phyloP scores from a whole-genome alignment of 2,113 vertebrate genomes.

The Python bivittatus region DNA sequence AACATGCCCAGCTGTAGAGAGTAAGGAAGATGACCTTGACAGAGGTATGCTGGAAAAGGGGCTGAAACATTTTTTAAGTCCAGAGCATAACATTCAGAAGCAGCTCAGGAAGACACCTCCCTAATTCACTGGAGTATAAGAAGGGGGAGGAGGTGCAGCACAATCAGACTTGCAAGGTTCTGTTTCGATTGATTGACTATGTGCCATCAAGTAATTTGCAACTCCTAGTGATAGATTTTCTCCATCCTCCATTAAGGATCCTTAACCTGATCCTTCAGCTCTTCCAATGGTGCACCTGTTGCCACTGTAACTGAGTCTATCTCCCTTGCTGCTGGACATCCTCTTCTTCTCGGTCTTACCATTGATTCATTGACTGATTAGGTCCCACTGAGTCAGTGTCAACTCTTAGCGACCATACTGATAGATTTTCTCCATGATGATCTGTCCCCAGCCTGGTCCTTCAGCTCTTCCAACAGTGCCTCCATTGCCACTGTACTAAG shows the following conservation, averaged over 20 bases:
- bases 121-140: background rate
- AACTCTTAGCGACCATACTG: too few relatives aligned
- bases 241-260: background rate
- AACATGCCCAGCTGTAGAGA: too few relatives aligned
- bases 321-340: background rate
- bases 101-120: background rate
- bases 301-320: too few relatives aligned
- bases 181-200: background rate
- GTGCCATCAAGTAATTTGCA: background rate
- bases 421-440: too few relatives aligned
- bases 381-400: too few relatives aligned
- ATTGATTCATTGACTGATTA: too few relatives aligned
- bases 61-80: background rate
- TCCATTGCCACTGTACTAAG: too few relatives aligned
- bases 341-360: too few relatives aligned
- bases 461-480: too few relatives aligned
- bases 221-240: background rate
- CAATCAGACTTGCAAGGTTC: background rate
- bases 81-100: background rate
- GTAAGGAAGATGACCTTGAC: background rate
- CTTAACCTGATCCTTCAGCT: too few relatives aligned
- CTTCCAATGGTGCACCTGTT: too few relatives aligned
- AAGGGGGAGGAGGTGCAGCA: background rate
- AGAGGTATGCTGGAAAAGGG: background rate
- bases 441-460: too few relatives aligned